Evolutionary conservation across 37 sponge, comb jelly and placozoan species (phyloP).

Genomic region (Mnemiopsis leidyi): DNA sequence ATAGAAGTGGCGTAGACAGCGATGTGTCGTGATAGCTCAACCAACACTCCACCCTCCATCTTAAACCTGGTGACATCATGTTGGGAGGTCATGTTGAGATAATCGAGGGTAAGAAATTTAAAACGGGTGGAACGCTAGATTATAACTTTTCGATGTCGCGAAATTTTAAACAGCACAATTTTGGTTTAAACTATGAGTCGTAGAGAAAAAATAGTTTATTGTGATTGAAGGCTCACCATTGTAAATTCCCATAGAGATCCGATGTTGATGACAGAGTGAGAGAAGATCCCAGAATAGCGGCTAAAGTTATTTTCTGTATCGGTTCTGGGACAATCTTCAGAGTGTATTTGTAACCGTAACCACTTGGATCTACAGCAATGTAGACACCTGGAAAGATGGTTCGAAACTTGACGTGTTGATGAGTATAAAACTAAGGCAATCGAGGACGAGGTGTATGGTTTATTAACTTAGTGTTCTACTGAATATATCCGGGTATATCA

Average conservation of each 20-base stretch:
- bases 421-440: too few relatives aligned
- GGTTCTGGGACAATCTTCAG: background rate
- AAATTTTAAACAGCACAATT: too few relatives aligned
- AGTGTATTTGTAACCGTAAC: background rate
- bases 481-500: too few relatives aligned
- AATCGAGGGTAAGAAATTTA: too few relatives aligned
- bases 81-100: too few relatives aligned
- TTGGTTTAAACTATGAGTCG: background rate
- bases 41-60: background rate
- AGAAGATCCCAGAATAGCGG: slow-evolving; percentile 4
- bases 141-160: too few relatives aligned
- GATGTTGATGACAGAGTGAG: background rate
- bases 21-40: background rate
- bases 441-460: too few relatives aligned
- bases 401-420: too few relatives aligned
- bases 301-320: background rate
- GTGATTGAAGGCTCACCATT: background rate
- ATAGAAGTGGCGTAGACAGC: background rate
- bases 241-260: background rate
- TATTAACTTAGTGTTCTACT: too few relatives aligned
- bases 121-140: too few relatives aligned
- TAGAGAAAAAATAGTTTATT: background rate
- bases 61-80: background rate
- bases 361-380: background rate
- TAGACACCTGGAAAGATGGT: background rate